Conservation (phyloP, 2,797 vertebrate species). For the Rhinatrema bivittatum region DNA sequence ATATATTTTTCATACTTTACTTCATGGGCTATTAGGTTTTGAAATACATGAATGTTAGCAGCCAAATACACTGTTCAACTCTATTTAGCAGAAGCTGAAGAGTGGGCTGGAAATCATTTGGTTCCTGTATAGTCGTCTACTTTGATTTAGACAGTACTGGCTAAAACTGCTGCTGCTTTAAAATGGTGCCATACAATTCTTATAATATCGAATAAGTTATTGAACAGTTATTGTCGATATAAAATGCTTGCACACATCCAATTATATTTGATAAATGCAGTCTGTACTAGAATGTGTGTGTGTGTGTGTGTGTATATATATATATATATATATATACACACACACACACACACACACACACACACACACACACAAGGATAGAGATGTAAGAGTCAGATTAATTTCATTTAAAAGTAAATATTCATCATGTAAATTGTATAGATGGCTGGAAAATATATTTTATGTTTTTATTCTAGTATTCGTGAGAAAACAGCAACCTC, state of each 20-base stretch:
- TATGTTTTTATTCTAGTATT: constrained; percentile 49
- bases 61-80: constrained; percentile 80
- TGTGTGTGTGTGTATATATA: constrained; percentile 1
- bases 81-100: constrained; percentile 69
- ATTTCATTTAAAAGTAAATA: constrained; percentile 30
- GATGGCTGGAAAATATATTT: constrained; percentile 37
- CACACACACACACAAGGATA: constrained; percentile 7
- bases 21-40: constrained; percentile 76
- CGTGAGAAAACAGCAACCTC: constrained; percentile 27
- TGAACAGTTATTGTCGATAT: constrained; percentile 21
- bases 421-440: constrained; percentile 41
- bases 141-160: constrained; percentile 24
- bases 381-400: constrained; percentile 14
- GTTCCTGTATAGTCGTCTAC: constrained; percentile 48
- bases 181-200: constrained; percentile 9
- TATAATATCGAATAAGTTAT: constrained; percentile 28
- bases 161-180: constrained; percentile 5
- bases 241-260: no score
- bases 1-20: constrained; percentile 55
- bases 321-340: constrained; percentile 16
- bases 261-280: not conserved
- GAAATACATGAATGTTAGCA: constrained; percentile 73
- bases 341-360: constrained; percentile 1
- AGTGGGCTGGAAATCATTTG: constrained; percentile 28
- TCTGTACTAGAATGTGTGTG: constrained; percentile 10